These are phyloP conservation scores for Balaenoptera acutorostrata DNA, from an alignment of 2,113 vertebrate genomes.

Conservation along the genomic window DNA sequence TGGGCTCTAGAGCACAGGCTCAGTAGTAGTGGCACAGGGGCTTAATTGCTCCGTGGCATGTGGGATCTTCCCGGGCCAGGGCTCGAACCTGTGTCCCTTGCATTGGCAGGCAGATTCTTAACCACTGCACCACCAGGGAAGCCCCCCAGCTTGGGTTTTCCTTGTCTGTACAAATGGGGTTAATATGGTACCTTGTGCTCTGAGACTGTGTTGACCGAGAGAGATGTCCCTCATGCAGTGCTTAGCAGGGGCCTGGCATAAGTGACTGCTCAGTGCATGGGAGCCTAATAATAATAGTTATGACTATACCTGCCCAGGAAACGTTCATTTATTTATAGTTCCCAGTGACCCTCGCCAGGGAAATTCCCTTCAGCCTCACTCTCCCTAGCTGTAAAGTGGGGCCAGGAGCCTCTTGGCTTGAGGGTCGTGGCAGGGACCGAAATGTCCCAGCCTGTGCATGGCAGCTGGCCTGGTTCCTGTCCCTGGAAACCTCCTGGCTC, in stretches of 20 bases:
- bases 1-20: too few relatives aligned
- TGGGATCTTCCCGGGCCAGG: too few relatives aligned
- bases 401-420: not conserved
- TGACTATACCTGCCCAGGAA: not conserved
- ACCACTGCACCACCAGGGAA: too few relatives aligned
- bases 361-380: not conserved
- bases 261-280: not conserved
- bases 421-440: not conserved
- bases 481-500: slow-evolving; percentile 34
- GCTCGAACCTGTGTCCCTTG: too few relatives aligned
- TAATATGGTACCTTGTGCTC: rapidly evolving
- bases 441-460: not conserved
- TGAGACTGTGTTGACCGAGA: not conserved
- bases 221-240: rapidly evolving
- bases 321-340: too few relatives aligned
- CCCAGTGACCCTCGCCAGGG: not conserved
- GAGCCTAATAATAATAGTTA: not conserved
- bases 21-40: too few relatives aligned
- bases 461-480: slow-evolving; percentile 27
- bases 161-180: not conserved
- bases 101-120: too few relatives aligned
- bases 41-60: too few relatives aligned
- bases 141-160: not conserved
- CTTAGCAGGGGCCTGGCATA: rapidly evolving
- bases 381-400: not conserved